A percentile compares a stretch with the other conserved stretches of the same genome.
Conservation (phyloP, 2,888 invertebrate genomes). For the Phytoseiulus persimilis region DNA sequence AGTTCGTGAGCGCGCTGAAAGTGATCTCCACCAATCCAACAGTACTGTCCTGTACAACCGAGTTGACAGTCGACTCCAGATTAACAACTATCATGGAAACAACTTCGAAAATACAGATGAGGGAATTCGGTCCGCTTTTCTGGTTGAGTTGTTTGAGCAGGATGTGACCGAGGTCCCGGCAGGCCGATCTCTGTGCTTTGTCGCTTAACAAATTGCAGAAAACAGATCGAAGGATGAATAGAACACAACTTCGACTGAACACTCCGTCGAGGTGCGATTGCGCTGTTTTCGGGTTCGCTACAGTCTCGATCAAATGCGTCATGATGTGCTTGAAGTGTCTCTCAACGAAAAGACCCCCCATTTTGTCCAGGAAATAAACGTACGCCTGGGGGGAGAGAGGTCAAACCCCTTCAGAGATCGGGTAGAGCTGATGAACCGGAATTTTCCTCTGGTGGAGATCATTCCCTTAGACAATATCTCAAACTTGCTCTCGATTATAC, state of each 20-base stretch:
- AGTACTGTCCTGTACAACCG: slow-evolving; percentile 27
- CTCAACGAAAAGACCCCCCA: slow-evolving; percentile 92
- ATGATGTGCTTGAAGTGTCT: slow-evolving; percentile 75
- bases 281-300: slow-evolving; percentile 85
- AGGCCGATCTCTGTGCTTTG: slow-evolving; percentile 89
- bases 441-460: too few relatives aligned
- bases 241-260: slow-evolving; percentile 92
- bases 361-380: slow-evolving; percentile 82
- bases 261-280: slow-evolving; percentile 95
- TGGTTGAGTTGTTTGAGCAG: slow-evolving; percentile 52
- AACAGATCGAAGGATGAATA: slow-evolving; percentile 81
- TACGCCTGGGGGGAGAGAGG: slow-evolving; percentile 63
- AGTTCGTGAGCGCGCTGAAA: slow-evolving; percentile 27
- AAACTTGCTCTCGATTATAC: too few relatives aligned
- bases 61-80: slow-evolving; percentile 25
- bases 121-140: slow-evolving; percentile 16
- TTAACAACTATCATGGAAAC: slow-evolving; percentile 30
- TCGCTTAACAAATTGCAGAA: slow-evolving; percentile 90
- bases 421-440: too few relatives aligned
- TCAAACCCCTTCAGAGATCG: background rate
- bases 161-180: slow-evolving; percentile 83
- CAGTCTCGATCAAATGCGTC: slow-evolving; percentile 81
- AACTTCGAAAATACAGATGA: slow-evolving; percentile 34
- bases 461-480: too few relatives aligned
- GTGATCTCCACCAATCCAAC: slow-evolving; percentile 35